phyloP scores from a whole-genome alignment of 2,888 invertebrate species.

The Criorhina ranunculi region DNA sequence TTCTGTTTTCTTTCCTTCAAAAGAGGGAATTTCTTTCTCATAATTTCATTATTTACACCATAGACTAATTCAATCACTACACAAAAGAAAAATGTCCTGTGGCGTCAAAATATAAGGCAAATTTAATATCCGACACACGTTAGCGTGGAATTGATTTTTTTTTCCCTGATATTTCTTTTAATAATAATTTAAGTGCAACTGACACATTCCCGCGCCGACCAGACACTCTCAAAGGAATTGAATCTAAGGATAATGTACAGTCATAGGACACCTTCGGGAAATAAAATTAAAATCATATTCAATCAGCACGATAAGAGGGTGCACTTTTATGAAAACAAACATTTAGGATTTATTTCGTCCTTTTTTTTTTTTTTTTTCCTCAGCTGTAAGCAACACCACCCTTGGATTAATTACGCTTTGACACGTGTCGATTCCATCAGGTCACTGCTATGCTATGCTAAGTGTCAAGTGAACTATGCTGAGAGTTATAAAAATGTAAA shows the following conservation, averaged over 20 bases:
- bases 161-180: conserved; percentile 37
- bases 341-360: conserved; percentile 45
- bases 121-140: conserved; percentile 55
- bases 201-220: conserved; percentile 49
- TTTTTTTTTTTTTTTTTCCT: conserved; percentile 11
- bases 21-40: conserved; percentile 7
- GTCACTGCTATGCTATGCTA: conserved; percentile 59
- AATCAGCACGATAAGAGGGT: conserved; percentile 54
- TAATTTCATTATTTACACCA: conserved; percentile 28
- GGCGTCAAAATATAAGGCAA: conserved; percentile 38
- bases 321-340: conserved; percentile 69
- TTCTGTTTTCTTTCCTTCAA: not conserved
- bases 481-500: conserved; percentile 52
- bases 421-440: conserved; percentile 73
- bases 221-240: conserved; percentile 31
- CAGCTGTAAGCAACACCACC: conserved; percentile 14
- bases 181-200: conserved; percentile 66
- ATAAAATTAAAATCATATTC: conserved; percentile 66
- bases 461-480: conserved; percentile 33
- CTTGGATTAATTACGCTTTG: conserved; percentile 67
- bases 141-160: conserved; percentile 42
- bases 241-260: conserved; percentile 32
- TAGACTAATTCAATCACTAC: conserved; percentile 36
- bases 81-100: conserved; percentile 28
- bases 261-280: conserved; percentile 63